Base-by-base conservation (phyloP, 2,113 vertebrate genomes). In the Edolisoma coerulescens region DNA sequence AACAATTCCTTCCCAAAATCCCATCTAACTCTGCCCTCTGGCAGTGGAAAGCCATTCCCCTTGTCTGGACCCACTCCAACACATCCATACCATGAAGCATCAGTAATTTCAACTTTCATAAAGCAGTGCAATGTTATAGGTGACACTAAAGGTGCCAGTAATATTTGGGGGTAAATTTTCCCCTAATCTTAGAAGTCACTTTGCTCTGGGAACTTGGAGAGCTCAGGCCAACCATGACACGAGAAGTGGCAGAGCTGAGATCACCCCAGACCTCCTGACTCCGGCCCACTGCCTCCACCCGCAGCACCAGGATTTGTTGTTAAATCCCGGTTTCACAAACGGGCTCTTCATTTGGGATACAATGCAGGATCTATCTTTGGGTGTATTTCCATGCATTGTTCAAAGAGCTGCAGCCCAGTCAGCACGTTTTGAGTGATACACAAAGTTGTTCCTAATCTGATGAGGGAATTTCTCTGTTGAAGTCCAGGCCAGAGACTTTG, bases 21-120 rank as follows among this genome's bases (percentile, higher is more conserved):
- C 24, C 41, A 32, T 1, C 41, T 1, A 39, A 0, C 9, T 11
- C 28, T 47, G n/a, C 3, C 5, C 53, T 47, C n/a, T 68, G n/a
- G 1, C 9, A 44, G 3, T n/a, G 11, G 24, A 52, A 53, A 68
- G 13, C 3, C 53, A 18, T 0, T 75, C 11, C 2, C 13, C 4
- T 15, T 13, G 4, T 10, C 30, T 35, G n/a, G 15, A 32, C 39
- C 14, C 27, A 15, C 56, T 61, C 63, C 47, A 32, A 3, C 63
- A 54, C 4, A 8, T 13, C 39, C 0, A 0, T 9, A 7, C 11
- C 35, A 16, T 3, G 11, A 50, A 76, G 18, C 26, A 19, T 18
- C 18, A 7, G 10, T 21, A n/a, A 2, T 14, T 85, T 33, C 63
- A 37, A 10, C 27, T 24, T 65, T 39, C 32, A 12, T 7, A 32